Percentiles rank a stretch among this genome's conserved stretches.
These are phyloP conservation scores for Alloscopus bannaensis DNA, from an alignment of 2,888 invertebrate genomes.

Conservation along the genomic window DNA sequence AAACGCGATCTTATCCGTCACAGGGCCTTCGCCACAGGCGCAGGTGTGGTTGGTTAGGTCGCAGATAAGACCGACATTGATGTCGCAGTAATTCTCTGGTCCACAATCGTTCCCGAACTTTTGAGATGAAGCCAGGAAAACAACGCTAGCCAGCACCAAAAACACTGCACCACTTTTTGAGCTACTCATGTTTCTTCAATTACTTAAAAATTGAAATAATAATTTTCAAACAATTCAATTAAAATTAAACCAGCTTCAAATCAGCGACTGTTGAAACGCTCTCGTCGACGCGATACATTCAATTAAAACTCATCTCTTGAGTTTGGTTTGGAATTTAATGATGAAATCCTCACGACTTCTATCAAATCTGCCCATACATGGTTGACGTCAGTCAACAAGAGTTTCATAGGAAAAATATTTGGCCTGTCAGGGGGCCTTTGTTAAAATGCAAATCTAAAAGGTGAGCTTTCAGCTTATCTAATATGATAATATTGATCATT, in stretches of 20 bases:
- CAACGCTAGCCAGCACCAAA: background rate
- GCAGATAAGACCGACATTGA: conserved; percentile 43
- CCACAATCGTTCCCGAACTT: conserved; percentile 32
- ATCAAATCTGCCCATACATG: too few species aligned
- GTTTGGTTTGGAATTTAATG: too few species aligned
- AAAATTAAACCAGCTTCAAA: background rate
- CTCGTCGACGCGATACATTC: too few species aligned
- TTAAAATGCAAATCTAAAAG: too few species aligned
- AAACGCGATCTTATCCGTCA: conserved; percentile 5
- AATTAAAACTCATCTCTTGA: too few species aligned
- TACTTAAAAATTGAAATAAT: background rate
- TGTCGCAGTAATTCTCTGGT: conserved; percentile 24
- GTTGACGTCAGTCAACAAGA: too few species aligned
- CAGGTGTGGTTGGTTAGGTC: background rate
- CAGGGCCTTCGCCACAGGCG: conserved; percentile 23
- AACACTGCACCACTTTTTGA: background rate
- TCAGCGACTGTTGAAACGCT: background rate
- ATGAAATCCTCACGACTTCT: too few species aligned
- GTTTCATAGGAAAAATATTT: too few species aligned
- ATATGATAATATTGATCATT: too few species aligned
- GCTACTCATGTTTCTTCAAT: background rate
- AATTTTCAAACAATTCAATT: background rate
- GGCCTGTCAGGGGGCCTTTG: too few species aligned
- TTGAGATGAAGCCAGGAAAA: background rate
- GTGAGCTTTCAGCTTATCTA: too few species aligned